Percentiles rank a stretch among this genome's conserved stretches.
Conservation (phyloP, 1,140 invertebrate genomes). For the Paraescarpia echinospica region DNA sequence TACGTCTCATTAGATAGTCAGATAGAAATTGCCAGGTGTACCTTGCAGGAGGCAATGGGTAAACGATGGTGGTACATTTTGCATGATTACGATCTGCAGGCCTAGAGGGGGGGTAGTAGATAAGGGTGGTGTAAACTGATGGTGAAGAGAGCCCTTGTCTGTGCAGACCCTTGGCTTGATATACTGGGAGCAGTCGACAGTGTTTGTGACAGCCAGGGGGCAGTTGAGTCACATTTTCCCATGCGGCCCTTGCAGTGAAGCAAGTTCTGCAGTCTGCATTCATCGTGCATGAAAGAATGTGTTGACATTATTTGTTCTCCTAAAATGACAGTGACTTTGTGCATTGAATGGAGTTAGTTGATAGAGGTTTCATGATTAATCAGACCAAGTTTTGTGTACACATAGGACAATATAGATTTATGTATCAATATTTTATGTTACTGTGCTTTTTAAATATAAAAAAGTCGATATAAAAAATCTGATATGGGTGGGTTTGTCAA, state of each 20-base stretch:
- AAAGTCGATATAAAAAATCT: too few relatives aligned
- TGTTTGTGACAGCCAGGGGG: not conserved
- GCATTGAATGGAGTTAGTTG: not conserved
- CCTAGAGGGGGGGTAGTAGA: not conserved
- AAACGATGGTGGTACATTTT: not conserved
- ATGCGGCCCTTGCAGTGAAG: not conserved
- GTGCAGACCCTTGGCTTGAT: not conserved
- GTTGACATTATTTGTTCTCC: not conserved
- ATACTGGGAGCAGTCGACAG: not conserved
- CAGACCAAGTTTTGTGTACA: not conserved
- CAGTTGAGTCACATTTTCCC: not conserved
- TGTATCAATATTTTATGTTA: too few relatives aligned
- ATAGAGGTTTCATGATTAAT: not conserved
- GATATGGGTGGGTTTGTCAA: too few relatives aligned
- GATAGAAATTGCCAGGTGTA: slow-evolving; percentile 21
- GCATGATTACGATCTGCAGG: not conserved
- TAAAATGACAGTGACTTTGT: not conserved
- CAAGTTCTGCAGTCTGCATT: not conserved
- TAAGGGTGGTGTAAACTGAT: not conserved
- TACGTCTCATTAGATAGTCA: slow-evolving; percentile 8
- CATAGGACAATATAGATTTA: not conserved
- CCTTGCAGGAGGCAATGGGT: slow-evolving; percentile 1
- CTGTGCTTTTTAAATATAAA: too few relatives aligned
- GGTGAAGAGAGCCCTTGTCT: not conserved
- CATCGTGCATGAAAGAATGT: not conserved